A percentile compares a stretch with the other conserved stretches of the same genome.
phyloP scores from a whole-genome alignment of 2,113 vertebrate genomes.

The Cyanoramphus novaezelandiae region DNA sequence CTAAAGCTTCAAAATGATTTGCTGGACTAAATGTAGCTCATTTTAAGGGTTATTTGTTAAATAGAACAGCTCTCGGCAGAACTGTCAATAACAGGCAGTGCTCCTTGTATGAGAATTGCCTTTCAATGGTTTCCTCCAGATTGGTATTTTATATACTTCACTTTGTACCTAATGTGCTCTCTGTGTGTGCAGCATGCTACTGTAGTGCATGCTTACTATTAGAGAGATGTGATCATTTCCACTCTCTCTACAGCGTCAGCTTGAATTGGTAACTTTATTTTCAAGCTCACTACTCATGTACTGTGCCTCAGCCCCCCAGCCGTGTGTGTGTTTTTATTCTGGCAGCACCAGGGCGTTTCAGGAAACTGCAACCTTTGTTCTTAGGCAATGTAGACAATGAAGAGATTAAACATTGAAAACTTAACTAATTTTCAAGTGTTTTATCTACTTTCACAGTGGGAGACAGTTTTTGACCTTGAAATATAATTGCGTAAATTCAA shows the following conservation, averaged over 20 bases:
- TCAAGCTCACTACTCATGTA: neutral
- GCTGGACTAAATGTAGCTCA: neutral
- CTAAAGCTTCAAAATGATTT: neutral
- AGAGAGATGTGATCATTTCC: neutral
- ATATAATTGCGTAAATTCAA: neutral
- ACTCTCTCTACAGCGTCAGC: neutral
- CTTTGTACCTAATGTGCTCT: neutral
- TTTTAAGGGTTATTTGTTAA: neutral
- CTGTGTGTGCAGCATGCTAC: neutral
- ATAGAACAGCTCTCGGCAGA: neutral
- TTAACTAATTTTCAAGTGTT: neutral
- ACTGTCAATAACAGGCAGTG: neutral
- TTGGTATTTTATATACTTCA: neutral
- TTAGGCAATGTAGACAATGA: neutral
- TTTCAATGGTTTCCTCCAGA: neutral
- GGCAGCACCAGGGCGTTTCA: neutral
- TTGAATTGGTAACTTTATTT: neutral
- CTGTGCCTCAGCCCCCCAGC: neutral
- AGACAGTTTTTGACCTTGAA: conserved; percentile 38
- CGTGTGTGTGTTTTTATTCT: neutral
- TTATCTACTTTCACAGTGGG: neutral
- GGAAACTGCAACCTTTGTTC: neutral
- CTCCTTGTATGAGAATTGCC: neutral
- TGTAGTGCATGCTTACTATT: neutral
- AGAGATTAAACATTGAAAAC: neutral